Evolutionary conservation across 1,140 invertebrate species (phyloP), one percentile per base, ranked within the genome.

Genomic region (Ylistrum balloti): DNA sequence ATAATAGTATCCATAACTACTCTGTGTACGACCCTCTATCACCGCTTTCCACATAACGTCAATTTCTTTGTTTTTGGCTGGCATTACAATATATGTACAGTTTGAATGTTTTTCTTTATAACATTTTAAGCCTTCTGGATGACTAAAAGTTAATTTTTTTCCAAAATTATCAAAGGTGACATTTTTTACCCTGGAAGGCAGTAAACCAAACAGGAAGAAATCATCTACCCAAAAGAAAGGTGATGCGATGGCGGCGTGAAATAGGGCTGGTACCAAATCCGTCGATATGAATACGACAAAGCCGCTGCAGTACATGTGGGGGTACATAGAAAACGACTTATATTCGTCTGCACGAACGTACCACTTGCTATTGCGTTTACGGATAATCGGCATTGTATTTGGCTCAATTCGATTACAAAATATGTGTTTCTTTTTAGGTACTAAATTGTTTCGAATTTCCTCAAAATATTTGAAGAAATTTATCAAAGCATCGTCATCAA

Each of bases 401-500:
- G 87, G 41, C 10, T 90, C 33, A 33, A 92, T 92, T 45, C 89
- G 35, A 88, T 93, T 92, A 86, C 93, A 93, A 33, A 92, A 92
- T 32, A 93, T 92, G 15, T 90, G 88, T 33, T 87, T 90, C 33
- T 91, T 90, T 15, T 88, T 34, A n/a, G 90, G 28, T 74, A 89
- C 91, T 17, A 92, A 48, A 33, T 88, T 41, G 17, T 74, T 74
- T 13, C 89, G 94, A 95, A 94, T 95, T 20, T 93, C 88, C 33
- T 90, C 89, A 88, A 89, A 91, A 35, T 89, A 87, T 87, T 91
- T 91, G 33, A 91, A 92, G 20, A 95, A 91, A 93, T 97, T 96
- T 13, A 97, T 94, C 91, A 97, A 96, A 88, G 96, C 95, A 92
- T 97, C 97, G 91, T 97, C 97, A 91, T 97, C 97, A 9, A 95